A percentile compares a stretch with the other conserved stretches of the same genome.
phyloP scores from a whole-genome alignment of 2,888 invertebrate species.

The Amphipoea lucens region DNA sequence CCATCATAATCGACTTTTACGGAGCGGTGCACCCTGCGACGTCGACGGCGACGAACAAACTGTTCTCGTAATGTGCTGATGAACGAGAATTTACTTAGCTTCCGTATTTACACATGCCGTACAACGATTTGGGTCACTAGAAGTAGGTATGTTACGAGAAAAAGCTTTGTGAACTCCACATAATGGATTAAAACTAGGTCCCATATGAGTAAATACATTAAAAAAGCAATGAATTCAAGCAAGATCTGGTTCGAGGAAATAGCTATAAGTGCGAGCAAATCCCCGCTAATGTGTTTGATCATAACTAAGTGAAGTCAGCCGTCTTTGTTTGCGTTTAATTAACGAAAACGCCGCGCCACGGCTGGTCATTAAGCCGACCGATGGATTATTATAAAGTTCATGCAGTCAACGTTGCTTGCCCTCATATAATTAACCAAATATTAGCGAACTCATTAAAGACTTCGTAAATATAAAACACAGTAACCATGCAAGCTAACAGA shows the following conservation, averaged over 20 bases:
- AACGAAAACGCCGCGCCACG: constrained; percentile 79
- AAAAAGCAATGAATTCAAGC: constrained; percentile 59
- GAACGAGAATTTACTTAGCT: constrained; percentile 17
- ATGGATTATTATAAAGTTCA: constrained; percentile 76
- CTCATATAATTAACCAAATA: constrained; percentile 65
- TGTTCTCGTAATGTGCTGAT: constrained; percentile 8
- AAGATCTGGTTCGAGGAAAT: constrained; percentile 66
- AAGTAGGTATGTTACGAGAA: constrained; percentile 46
- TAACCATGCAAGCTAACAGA: constrained; percentile 24
- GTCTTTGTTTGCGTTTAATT: constrained; percentile 87
- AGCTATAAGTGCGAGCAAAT: constrained; percentile 75
- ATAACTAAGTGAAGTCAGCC: constrained; percentile 79
- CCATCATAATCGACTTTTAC: constrained; percentile 83
- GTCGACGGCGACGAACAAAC: constrained; percentile 16
- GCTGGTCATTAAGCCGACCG: constrained; percentile 78
- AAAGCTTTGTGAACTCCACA: constrained; percentile 61
- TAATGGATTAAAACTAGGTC: constrained; percentile 64
- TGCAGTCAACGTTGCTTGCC: constrained; percentile 70
- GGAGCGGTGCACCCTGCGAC: constrained; percentile 72
- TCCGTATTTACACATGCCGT: constrained; percentile 28
- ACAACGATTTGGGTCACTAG: constrained; percentile 42
- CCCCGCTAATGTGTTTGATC: constrained; percentile 83
- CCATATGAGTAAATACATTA: constrained; percentile 60
- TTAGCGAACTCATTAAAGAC: constrained; percentile 58
- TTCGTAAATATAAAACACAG: constrained; percentile 18